These are phyloP conservation scores for Ditylenchus weischeri DNA, from an alignment of 2,888 invertebrate genomes.

Conservation along the genomic window DNA sequence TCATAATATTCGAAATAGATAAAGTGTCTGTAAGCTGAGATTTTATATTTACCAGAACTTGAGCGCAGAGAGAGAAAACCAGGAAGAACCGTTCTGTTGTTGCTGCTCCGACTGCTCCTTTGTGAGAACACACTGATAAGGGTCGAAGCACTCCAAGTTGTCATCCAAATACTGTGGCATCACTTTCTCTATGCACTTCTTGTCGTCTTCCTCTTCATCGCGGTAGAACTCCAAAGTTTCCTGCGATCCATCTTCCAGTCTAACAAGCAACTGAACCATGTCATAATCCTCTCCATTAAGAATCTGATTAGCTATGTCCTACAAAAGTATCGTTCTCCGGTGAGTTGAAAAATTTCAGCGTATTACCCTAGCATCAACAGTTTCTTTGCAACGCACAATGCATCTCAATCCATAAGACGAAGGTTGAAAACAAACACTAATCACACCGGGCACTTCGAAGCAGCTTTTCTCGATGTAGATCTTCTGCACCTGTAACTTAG, in stretches of 20 bases:
- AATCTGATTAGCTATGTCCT: conserved; percentile 12
- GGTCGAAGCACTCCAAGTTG: conserved; percentile 4
- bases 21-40: no score
- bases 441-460: conserved; percentile 7
- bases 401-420: conserved; percentile 2
- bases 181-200: background rate
- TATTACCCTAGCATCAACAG: conserved; percentile 11
- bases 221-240: conserved; percentile 8
- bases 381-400: conserved; percentile 15
- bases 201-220: conserved; percentile 10
- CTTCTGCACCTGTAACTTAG: conserved; percentile 4
- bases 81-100: background rate
- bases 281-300: background rate
- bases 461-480: conserved; percentile 10
- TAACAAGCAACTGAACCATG: conserved; percentile 8
- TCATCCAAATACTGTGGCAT: conserved; percentile 16
- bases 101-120: conserved; percentile 13
- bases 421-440: conserved; percentile 18
- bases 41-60: conserved; percentile 11
- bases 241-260: conserved; percentile 9
- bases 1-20: no score
- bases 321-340: background rate
- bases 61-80: conserved; percentile 13
- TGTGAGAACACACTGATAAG: conserved; percentile 13
- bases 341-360: background rate